A percentile compares a stretch with the other conserved stretches of the same genome.
Evolutionary conservation across 35 echinoderm and acorn worm species (phyloP).

Genomic region (Heliocidaris erythrogramma): DNA sequence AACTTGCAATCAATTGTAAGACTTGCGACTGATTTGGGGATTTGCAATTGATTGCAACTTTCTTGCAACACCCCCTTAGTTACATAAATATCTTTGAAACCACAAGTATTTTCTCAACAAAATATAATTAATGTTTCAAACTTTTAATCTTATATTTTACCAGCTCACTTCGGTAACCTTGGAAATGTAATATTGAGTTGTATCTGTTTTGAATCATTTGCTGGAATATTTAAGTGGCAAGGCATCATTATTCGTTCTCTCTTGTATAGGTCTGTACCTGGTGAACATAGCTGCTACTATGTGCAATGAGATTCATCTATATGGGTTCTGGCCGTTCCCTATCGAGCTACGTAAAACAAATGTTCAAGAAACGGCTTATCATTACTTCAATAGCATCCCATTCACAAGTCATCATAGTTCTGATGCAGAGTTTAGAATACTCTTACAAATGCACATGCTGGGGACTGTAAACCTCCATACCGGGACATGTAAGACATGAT

Average conservation of each 20-base stretch:
- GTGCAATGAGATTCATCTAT: slow-evolving; percentile 75
- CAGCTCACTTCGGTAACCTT: too few species aligned
- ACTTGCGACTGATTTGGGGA: too few species aligned
- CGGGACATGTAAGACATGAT: neutral
- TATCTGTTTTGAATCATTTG: too few species aligned
- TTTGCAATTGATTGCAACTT: too few species aligned
- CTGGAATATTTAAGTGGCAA: too few species aligned
- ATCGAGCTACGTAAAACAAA: neutral
- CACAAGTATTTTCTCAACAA: too few species aligned
- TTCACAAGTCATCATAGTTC: slow-evolving; percentile 46
- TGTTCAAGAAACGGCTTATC: slow-evolving; percentile 33
- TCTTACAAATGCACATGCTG: slow-evolving; percentile 55
- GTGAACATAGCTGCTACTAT: slow-evolving; percentile 49
- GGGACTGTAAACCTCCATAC: slow-evolving; percentile 50
- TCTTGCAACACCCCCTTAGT: too few species aligned
- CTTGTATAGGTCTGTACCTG: slow-evolving; percentile 62
- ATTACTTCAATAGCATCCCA: slow-evolving; percentile 41
- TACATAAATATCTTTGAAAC: too few species aligned
- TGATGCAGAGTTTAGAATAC: slow-evolving; percentile 48
- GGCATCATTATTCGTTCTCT: neutral
- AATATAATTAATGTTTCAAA: too few species aligned
- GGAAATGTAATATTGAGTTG: too few species aligned
- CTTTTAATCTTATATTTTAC: too few species aligned
- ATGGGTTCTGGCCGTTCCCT: slow-evolving; percentile 79
- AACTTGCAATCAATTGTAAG: too few species aligned